Conservation (phyloP, 2,797 vertebrate species). For the Botia kubotai region DNA sequence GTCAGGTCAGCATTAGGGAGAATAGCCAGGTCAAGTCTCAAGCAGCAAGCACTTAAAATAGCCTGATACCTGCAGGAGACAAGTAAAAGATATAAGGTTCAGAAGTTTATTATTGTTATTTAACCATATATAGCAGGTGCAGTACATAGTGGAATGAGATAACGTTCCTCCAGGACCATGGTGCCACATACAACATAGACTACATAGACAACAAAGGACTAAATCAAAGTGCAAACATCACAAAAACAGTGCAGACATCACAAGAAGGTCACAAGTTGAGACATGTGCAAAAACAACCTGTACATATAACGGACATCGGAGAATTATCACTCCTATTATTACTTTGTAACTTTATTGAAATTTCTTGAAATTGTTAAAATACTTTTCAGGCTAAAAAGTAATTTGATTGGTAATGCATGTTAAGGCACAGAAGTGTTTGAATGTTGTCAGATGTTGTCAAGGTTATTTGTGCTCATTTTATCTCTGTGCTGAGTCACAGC, state of each 20-base stretch:
- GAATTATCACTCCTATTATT: no score
- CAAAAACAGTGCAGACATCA: no score
- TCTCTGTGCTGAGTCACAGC: constrained; percentile 19
- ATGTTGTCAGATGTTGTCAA: not conserved
- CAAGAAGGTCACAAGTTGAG: no score
- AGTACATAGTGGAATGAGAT: no score
- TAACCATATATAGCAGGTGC: no score
- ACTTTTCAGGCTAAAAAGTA: not conserved
- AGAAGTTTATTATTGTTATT: no score
- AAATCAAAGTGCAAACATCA: not conserved
- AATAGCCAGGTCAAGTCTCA: constrained; percentile 86
- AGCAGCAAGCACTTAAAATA: constrained; percentile 86
- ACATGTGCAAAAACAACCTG: no score
- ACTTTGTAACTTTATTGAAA: no score
- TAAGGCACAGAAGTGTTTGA: not conserved
- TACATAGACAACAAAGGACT: no score
- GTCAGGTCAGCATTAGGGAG: constrained; percentile 89
- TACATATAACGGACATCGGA: not conserved
- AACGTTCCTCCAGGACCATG: no score
- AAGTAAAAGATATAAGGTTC: not conserved
- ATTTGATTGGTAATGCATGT: not conserved
- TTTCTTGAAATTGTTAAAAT: no score
- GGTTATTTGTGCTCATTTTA: constrained; percentile 8
- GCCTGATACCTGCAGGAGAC: constrained; percentile 83
- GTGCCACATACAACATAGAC: no score